Percentiles rank a stretch among this genome's conserved stretches.
phyloP scores from a whole-genome alignment of 2,888 invertebrate species.

The Euproctis similis region DNA sequence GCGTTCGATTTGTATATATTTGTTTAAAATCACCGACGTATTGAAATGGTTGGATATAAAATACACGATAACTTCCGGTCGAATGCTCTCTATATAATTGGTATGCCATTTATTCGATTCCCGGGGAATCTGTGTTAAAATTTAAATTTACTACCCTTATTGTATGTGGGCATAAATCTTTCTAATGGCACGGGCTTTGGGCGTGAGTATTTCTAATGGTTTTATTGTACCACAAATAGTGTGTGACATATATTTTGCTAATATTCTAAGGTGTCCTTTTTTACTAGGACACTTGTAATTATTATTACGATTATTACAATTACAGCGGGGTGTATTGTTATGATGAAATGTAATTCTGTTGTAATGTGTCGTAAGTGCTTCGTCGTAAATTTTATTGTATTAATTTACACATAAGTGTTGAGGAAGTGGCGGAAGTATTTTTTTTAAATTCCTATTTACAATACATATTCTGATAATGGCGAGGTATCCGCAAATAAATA shows the following conservation, averaged over 20 bases:
- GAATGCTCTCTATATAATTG: slow-evolving; percentile 60
- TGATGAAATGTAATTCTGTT: slow-evolving; percentile 10
- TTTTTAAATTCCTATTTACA: too few species aligned
- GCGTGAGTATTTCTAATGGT: slow-evolving; percentile 52
- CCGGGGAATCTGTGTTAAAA: slow-evolving; percentile 46
- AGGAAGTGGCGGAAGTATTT: too few species aligned
- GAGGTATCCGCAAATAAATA: too few species aligned
- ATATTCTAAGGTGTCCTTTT: slow-evolving; percentile 26
- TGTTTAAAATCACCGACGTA: slow-evolving; percentile 58
- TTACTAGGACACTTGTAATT: slow-evolving; percentile 34
- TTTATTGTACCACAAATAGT: slow-evolving; percentile 47
- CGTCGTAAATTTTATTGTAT: neutral
- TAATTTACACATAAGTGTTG: slow-evolving; percentile 5
- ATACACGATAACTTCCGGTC: slow-evolving; percentile 68
- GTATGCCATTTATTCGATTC: slow-evolving; percentile 65
- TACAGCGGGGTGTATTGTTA: slow-evolving; percentile 12
- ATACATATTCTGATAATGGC: too few species aligned
- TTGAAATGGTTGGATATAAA: slow-evolving; percentile 57
- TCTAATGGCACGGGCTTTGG: slow-evolving; percentile 57
- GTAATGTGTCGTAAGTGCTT: slow-evolving; percentile 10
- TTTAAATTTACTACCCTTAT: slow-evolving; percentile 57
- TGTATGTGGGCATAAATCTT: slow-evolving; percentile 63
- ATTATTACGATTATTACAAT: slow-evolving; percentile 21
- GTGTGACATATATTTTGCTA: slow-evolving; percentile 23
- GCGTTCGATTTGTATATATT: slow-evolving; percentile 62